A percentile compares a stretch with the other conserved stretches of the same genome.
Conservation (phyloP, 2,797 vertebrate species). For the Micrastur ruficollis region DNA sequence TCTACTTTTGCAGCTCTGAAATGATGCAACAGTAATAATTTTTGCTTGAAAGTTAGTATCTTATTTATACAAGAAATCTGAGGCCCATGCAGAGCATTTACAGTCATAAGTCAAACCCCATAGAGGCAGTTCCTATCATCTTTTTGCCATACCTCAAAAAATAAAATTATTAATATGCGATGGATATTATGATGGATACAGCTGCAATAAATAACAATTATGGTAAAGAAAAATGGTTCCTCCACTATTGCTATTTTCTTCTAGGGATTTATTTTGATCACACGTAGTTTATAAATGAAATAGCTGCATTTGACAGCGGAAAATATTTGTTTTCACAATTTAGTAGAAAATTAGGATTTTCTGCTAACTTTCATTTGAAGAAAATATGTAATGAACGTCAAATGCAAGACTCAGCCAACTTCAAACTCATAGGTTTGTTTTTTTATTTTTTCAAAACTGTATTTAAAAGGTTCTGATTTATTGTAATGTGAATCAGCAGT, state of each 20-base stretch:
- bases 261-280: background rate
- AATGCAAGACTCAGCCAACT: background rate
- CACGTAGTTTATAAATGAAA: background rate
- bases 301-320: background rate
- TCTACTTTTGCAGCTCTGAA: background rate
- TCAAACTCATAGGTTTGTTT: rapidly evolving
- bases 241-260: background rate
- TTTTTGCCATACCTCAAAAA: background rate
- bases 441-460: background rate
- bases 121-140: background rate
- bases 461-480: background rate
- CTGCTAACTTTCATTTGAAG: background rate
- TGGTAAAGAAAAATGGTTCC: background rate
- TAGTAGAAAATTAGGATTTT: background rate
- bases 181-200: background rate
- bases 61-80: background rate
- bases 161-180: background rate
- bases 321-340: background rate
- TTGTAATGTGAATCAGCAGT: background rate
- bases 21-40: background rate
- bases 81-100: background rate
- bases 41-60: background rate
- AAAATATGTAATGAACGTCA: background rate
- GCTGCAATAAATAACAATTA: background rate
- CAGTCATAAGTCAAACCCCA: background rate